A percentile compares a stretch with the other conserved stretches of the same genome.
Conservation (phyloP, 64 coral and sea anemone genomes). For the Actinia equina region DNA sequence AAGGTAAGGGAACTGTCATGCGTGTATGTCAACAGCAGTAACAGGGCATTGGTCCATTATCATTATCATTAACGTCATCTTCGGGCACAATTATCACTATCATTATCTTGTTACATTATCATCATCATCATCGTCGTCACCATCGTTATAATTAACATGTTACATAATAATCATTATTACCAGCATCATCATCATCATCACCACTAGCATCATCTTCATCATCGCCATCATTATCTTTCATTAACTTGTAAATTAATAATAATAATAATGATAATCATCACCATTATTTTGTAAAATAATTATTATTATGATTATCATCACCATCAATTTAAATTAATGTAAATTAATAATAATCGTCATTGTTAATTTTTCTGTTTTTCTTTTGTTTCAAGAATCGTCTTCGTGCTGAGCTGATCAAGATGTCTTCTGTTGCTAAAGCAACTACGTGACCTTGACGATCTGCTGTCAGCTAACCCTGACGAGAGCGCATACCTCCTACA, state of each 20-base stretch:
- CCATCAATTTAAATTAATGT: too few relatives aligned
- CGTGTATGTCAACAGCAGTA: neutral
- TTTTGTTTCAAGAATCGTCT: conserved; percentile 40
- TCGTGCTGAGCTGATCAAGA: conserved; percentile 57
- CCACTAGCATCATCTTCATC: neutral
- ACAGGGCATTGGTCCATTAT: neutral
- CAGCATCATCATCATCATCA: neutral
- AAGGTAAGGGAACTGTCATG: conserved; percentile 2
- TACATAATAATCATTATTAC: neutral
- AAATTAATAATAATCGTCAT: too few relatives aligned
- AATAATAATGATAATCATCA: too few relatives aligned
- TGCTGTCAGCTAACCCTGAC: conserved; percentile 72
- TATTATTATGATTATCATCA: too few relatives aligned
- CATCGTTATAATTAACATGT: neutral
- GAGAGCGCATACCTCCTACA: conserved; percentile 78
- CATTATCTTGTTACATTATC: neutral
- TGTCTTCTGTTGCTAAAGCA: conserved; percentile 85
- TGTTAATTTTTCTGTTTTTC: neutral
- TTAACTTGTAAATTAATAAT: too few relatives aligned
- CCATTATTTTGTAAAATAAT: too few relatives aligned
- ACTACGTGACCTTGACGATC: conserved; percentile 66
- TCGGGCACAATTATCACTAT: neutral
- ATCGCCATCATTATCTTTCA: too few relatives aligned
- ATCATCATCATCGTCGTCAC: neutral
- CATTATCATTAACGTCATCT: neutral